Conservation (phyloP, 2,113 vertebrate genomes). For the Coregonus clupeaformis region DNA sequence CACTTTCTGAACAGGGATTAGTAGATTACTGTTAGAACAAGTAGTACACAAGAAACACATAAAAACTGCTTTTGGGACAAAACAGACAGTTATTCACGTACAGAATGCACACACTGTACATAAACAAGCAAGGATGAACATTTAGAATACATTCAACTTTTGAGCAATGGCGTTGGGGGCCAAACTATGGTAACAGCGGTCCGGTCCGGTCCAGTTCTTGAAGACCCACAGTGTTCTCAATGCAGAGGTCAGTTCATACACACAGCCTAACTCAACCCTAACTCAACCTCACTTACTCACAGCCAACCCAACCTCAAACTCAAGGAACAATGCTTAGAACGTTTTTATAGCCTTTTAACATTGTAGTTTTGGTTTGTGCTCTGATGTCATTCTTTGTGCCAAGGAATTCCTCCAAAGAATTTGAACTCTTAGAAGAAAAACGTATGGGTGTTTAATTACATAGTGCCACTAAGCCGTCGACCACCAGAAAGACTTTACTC, state of each 20-base stretch:
- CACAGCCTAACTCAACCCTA: constrained; percentile 3
- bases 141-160: constrained; percentile 20
- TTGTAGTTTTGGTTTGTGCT: constrained; percentile 30
- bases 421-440: constrained; percentile 12
- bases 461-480: constrained; percentile 24
- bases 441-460: constrained; percentile 56
- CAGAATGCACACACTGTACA: constrained; percentile 22
- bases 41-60: neutral
- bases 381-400: constrained; percentile 38
- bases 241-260: constrained; percentile 19
- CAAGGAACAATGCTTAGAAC: constrained; percentile 37
- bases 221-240: constrained; percentile 4
- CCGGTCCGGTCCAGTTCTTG: constrained; percentile 1
- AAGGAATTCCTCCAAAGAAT: constrained; percentile 42
- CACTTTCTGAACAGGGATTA: constrained; percentile 39
- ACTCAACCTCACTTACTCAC: neutral
- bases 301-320: constrained; percentile 7
- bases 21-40: constrained; percentile 21
- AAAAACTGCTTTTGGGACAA: constrained; percentile 1
- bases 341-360: constrained; percentile 23
- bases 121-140: constrained; percentile 16
- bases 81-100: neutral
- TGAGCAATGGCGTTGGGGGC: constrained; percentile 32
- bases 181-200: constrained; percentile 21
- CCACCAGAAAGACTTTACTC: constrained; percentile 47